phyloP scores from a whole-genome alignment of 2,113 vertebrate species.

The Ptychochromis oligacanthus region DNA sequence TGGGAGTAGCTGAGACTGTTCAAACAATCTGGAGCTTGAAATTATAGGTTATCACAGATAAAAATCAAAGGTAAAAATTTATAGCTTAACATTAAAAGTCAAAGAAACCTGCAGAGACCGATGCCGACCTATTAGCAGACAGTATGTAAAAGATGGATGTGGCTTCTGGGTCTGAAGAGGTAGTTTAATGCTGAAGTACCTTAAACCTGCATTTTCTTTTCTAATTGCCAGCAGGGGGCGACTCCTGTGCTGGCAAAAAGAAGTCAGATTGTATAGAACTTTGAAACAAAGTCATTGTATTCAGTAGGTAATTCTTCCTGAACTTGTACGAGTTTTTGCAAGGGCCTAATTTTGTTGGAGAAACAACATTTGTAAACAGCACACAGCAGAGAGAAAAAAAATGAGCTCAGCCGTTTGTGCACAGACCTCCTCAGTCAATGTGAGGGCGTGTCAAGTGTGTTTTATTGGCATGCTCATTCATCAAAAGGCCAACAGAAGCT shows the following conservation, averaged over 20 bases:
- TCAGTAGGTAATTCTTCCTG: too few relatives aligned
- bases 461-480: not conserved
- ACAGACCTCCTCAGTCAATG: not conserved
- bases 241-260: too few relatives aligned
- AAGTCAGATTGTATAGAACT: too few relatives aligned
- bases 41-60: slow-evolving; percentile 1
- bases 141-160: too few relatives aligned
- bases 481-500: not conserved
- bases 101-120: slow-evolving; percentile 2
- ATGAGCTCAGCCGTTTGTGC: not conserved
- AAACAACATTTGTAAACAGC: not conserved
- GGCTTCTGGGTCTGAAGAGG: too few relatives aligned
- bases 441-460: not conserved
- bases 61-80: not conserved
- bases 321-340: not conserved
- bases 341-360: too few relatives aligned
- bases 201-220: too few relatives aligned
- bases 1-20: not conserved
- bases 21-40: not conserved
- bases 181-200: too few relatives aligned
- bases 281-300: too few relatives aligned
- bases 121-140: too few relatives aligned
- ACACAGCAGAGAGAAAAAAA: not conserved
- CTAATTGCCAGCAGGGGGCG: too few relatives aligned
- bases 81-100: not conserved